Evolutionary conservation across 53 echinoderm and acorn worm species (phyloP).

Genomic region (Paelopatides confundens): DNA sequence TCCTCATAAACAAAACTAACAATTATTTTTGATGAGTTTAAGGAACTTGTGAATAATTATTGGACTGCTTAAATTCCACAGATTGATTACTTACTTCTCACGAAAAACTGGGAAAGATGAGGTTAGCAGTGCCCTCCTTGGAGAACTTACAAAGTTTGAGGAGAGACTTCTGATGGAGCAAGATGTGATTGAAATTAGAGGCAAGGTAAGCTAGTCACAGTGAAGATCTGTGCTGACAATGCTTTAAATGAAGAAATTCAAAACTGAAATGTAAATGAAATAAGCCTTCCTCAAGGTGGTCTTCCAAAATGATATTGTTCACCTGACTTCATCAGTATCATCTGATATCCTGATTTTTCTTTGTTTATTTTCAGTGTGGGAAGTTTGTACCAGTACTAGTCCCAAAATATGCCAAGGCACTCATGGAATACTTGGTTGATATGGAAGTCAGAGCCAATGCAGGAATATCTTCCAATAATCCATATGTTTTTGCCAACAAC

Average conservation of each 20-base stretch:
- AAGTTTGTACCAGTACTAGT: background rate
- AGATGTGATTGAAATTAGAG: constrained; percentile 50
- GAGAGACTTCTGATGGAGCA: constrained; percentile 35
- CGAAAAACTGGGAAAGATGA: constrained; percentile 20
- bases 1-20: no score
- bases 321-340: no score
- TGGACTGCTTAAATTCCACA: no score
- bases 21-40: no score
- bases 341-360: no score
- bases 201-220: no score
- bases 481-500: constrained; percentile 5
- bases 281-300: no score
- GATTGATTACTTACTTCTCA: background rate
- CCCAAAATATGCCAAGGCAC: background rate
- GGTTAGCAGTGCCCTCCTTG: constrained; percentile 4
- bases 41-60: no score
- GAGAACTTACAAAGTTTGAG: constrained; percentile 42
- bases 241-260: no score
- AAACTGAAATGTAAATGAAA: no score
- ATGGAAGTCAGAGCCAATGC: background rate
- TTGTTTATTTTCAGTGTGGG: background rate
- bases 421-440: background rate
- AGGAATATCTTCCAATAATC: background rate
- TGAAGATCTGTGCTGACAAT: no score
- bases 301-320: no score